Base-by-base conservation (phyloP, 2,113 vertebrate species). In the Clupea harengus region DNA sequence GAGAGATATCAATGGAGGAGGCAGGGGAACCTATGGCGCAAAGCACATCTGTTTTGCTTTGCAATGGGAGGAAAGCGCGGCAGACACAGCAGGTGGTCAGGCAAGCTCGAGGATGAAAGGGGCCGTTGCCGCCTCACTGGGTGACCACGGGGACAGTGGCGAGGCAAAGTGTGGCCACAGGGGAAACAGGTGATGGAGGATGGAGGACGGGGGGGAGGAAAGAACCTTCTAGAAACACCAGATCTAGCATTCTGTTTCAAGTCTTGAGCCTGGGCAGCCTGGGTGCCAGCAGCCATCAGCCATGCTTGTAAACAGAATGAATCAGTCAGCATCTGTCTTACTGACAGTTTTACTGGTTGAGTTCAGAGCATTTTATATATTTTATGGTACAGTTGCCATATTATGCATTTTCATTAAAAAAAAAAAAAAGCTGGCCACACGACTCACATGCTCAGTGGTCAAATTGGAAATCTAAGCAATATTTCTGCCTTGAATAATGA, bases 231-330 rank as follows among this genome's bases (percentile, higher is more conserved):
- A 28, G 67, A 57, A 81, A 50, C 82, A 28, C 82, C 72, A 45
- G 82, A 86, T 85, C 82, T 83, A 10, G n/a, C 82, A 81, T 88
- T 88, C 81, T 82, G 82, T 89, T 85, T 85, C 82, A 88, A 82
- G 82, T 89, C 75, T 50, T 50, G 46, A 11, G 13, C 28, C 54
- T 22, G 54, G 54, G 54, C 22, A 47, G 72, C 50, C 85, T 45
- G 85, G 32, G 86, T 72, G 20, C 64, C 32, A 44, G 28, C 72
- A 78, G 72, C 28, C 72, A 39, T 78, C 72, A 78, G 72, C 13
- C 11, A 39, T 3, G 25, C 64, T 1, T 67, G 60, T 67, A 28
- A 28, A 67, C 54, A 60, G 54, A 60, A 60, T 60, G 54, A 60
- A 60, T 60, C 54, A 60, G 18, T 25, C 64, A 67, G 64, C n/a